These are phyloP conservation scores for Acrocyrtus sp. DNA, from an alignment of 2,888 invertebrate genomes.

Conservation along the genomic window DNA sequence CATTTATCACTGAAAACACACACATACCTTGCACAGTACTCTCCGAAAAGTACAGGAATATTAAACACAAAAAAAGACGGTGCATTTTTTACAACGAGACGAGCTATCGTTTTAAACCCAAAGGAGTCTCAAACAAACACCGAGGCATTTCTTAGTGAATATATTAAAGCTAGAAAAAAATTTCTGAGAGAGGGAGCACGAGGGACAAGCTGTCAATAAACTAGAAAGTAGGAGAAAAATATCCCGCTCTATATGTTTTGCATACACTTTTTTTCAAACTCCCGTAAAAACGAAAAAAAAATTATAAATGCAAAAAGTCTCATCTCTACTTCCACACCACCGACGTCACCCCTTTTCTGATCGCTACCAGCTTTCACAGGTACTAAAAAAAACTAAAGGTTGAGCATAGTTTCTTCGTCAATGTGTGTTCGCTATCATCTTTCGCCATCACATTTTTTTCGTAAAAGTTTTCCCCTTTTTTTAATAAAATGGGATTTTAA, in stretches of 20 bases:
- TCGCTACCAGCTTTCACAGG: conserved; percentile 29
- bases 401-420: too few relatives aligned
- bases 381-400: too few relatives aligned
- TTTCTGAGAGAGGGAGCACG: too few relatives aligned
- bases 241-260: too few relatives aligned
- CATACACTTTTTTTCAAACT: too few relatives aligned
- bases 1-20: too few relatives aligned
- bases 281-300: conserved; percentile 22
- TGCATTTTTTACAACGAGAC: neutral
- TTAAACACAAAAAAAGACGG: neutral
- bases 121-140: conserved; percentile 42
- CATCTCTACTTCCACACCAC: too few relatives aligned
- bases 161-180: conserved; percentile 23
- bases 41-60: neutral
- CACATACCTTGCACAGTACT: too few relatives aligned
- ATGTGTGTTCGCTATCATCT: too few relatives aligned
- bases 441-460: conserved; percentile 22
- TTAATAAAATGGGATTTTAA: conserved; percentile 4
- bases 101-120: conserved; percentile 31
- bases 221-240: too few relatives aligned
- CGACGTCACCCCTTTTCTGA: conserved; percentile 38
- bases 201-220: conserved; percentile 46
- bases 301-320: conserved; percentile 49
- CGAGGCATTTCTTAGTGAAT: conserved; percentile 1
- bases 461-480: neutral